These are phyloP conservation scores for Tolypeutes matacus DNA, from an alignment of 2,797 vertebrate genomes.

Conservation along the genomic window DNA sequence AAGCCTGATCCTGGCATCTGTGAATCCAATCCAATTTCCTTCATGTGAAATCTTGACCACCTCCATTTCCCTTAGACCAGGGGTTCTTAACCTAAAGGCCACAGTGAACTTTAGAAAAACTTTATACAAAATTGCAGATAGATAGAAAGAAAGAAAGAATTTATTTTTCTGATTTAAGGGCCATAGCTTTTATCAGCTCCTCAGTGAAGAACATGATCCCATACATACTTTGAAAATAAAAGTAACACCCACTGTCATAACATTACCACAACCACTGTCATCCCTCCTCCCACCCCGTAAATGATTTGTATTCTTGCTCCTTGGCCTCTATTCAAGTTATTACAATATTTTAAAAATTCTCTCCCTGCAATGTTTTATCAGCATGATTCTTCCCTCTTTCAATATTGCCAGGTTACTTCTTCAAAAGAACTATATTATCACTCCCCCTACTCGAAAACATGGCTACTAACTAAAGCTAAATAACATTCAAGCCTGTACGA, in stretches of 20 bases:
- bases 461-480: background rate
- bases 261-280: conserved; percentile 6
- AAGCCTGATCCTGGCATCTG: background rate
- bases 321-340: conserved; percentile 3
- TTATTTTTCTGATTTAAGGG: conserved; percentile 8
- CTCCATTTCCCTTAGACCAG: background rate
- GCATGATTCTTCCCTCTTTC: background rate
- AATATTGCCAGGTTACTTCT: conserved; percentile 32
- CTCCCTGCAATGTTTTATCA: conserved; percentile 23
- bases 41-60: background rate
- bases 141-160: background rate
- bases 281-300: background rate
- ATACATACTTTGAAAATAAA: background rate
- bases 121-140: background rate
- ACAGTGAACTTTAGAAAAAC: background rate
- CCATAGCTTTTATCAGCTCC: conserved; percentile 30
- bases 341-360: background rate
- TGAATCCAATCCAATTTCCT: background rate
- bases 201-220: background rate
- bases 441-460: conserved; percentile 18
- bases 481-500: background rate
- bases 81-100: background rate
- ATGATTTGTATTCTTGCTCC: background rate
- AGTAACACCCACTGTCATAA: conserved; percentile 31
- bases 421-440: conserved; percentile 11